Conservation (phyloP, 2,113 vertebrate genomes). For the Odontophorus gujanensis region DNA sequence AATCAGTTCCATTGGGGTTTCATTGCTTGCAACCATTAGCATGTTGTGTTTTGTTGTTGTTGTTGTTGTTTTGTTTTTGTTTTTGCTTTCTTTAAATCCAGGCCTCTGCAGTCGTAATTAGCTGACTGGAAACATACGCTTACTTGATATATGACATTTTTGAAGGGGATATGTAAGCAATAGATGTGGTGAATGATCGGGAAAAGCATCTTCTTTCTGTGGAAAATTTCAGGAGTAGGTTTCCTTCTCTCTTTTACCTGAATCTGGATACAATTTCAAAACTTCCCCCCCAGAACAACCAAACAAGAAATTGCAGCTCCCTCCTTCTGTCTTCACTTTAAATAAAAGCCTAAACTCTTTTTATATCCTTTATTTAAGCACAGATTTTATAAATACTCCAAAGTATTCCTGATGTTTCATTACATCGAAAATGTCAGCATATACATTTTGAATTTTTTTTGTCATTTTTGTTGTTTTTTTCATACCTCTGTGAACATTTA, state of each 20-base stretch:
- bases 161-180: not conserved
- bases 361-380: slow-evolving; percentile 24
- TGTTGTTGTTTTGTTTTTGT: too few species aligned
- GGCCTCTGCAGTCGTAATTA: not conserved
- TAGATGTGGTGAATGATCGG: not conserved
- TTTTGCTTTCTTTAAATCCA: not conserved
- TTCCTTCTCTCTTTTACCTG: not conserved
- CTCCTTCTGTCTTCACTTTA: not conserved
- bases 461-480: not conserved
- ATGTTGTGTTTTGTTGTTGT: not conserved
- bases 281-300: not conserved
- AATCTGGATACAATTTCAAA: not conserved
- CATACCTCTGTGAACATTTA: not conserved
- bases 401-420: not conserved
- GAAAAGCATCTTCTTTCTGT: not conserved
- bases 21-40: not conserved
- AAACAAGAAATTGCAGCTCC: not conserved
- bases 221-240: not conserved
- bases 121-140: not conserved
- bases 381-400: not conserved
- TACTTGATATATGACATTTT: not conserved
- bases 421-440: slow-evolving; percentile 18
- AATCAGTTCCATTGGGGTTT: not conserved
- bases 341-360: not conserved
- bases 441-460: not conserved